Percentiles rank a stretch among this genome's conserved stretches.
Conservation (phyloP, 2,888 invertebrate genomes). For the Melipona beecheii region DNA sequence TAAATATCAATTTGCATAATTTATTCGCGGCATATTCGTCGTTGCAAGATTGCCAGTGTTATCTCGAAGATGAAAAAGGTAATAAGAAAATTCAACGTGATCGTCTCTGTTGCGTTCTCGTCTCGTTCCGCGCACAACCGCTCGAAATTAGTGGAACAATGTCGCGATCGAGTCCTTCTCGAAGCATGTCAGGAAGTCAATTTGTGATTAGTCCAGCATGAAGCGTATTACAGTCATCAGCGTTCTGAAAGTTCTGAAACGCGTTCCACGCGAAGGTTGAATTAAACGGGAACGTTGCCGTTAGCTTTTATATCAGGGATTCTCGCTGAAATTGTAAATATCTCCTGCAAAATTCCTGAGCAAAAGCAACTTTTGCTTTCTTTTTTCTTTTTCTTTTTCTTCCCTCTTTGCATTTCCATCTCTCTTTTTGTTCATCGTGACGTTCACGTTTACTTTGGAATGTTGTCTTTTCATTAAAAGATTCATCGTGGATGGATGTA, state of each 20-base stretch:
- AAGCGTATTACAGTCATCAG: slow-evolving; percentile 52
- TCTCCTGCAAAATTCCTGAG: not conserved
- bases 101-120: slow-evolving; percentile 1
- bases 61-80: not conserved
- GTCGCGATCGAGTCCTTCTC: slow-evolving; percentile 49
- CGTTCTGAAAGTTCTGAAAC: slow-evolving; percentile 56
- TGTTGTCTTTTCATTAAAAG: too few relatives aligned
- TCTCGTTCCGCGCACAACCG: slow-evolving; percentile 14
- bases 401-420: too few relatives aligned
- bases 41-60: not conserved
- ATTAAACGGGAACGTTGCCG: slow-evolving; percentile 18
- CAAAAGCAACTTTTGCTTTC: not conserved
- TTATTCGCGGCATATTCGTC: not conserved
- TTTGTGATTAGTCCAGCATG: slow-evolving; percentile 58
- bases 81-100: not conserved
- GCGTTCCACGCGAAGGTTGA: slow-evolving; percentile 52
- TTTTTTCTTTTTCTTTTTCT: not conserved
- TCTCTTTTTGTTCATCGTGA: not conserved
- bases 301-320: not conserved
- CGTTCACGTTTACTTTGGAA: too few relatives aligned
- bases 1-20: not conserved
- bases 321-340: not conserved
- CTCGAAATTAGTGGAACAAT: slow-evolving; percentile 54
- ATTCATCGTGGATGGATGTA: too few relatives aligned
- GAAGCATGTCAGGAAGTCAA: slow-evolving; percentile 58